A percentile compares a stretch with the other conserved stretches of the same genome.
phyloP scores from a whole-genome alignment of 2,888 invertebrate genomes.

The Pharmacophagus antenor region DNA sequence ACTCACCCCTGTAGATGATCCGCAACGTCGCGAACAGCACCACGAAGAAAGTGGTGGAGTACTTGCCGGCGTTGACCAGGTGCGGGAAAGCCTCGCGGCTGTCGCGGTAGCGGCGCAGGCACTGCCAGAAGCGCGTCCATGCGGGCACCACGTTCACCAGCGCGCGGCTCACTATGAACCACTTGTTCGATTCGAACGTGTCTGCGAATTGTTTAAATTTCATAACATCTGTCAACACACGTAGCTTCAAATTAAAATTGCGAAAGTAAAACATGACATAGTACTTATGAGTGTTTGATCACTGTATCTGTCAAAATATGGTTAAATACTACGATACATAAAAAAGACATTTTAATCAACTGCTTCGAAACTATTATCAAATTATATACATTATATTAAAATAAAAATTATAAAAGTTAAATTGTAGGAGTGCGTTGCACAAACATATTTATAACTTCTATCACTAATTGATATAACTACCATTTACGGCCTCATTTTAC shows the following conservation, averaged over 20 bases:
- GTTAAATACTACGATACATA: too few species aligned
- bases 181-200: slow-evolving; percentile 83
- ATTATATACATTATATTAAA: too few species aligned
- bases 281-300: too few species aligned
- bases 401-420: too few species aligned
- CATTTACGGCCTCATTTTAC: too few species aligned
- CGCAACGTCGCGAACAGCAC: slow-evolving; percentile 91
- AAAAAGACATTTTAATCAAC: too few species aligned
- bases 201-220: slow-evolving; percentile 38
- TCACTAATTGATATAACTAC: too few species aligned
- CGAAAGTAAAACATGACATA: too few species aligned
- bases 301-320: too few species aligned
- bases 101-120: slow-evolving; percentile 96
- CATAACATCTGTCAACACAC: not conserved
- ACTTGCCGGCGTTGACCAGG: slow-evolving; percentile 98
- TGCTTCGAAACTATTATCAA: too few species aligned
- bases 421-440: too few species aligned
- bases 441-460: too few species aligned
- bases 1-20: slow-evolving; percentile 70
- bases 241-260: not conserved
- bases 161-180: slow-evolving; percentile 88
- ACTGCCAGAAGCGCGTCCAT: slow-evolving; percentile 99
- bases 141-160: slow-evolving; percentile 96
- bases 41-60: slow-evolving; percentile 97
- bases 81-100: slow-evolving; percentile 97